phyloP scores from a whole-genome alignment of 2,797 vertebrate genomes.

The Eurystomus glaucurus region DNA sequence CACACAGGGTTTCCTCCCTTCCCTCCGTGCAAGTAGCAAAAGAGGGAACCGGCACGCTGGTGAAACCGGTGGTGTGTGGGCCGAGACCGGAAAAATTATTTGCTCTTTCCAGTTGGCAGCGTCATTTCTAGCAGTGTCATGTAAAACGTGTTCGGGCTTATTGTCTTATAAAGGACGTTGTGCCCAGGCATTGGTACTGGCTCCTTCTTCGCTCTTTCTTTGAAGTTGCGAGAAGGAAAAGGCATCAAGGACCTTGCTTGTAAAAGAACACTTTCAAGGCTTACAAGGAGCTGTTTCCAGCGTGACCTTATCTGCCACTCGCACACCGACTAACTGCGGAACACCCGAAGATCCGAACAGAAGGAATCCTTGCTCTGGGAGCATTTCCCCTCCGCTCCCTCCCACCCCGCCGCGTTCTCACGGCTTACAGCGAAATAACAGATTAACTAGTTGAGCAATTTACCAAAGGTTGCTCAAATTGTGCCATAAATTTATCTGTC shows the following conservation, averaged over 20 bases:
- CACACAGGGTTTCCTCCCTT: not conserved
- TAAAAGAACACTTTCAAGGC: not conserved
- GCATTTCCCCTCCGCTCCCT: not conserved
- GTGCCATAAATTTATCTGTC: slow-evolving; percentile 36
- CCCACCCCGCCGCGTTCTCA: not conserved
- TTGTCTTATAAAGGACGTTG: not conserved
- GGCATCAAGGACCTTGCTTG: not conserved
- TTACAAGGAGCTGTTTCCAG: not conserved
- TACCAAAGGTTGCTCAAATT: slow-evolving; percentile 66
- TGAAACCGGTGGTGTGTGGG: not conserved
- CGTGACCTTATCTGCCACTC: not conserved
- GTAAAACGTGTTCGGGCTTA: not conserved
- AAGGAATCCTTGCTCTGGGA: not conserved
- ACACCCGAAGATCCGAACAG: not conserved
- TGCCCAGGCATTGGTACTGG: not conserved
- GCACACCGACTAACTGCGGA: not conserved
- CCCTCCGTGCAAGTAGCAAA: not conserved
- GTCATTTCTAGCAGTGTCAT: not conserved
- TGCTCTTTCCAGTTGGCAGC: not conserved
- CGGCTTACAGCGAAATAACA: slow-evolving; percentile 19
- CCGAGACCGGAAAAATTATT: not conserved
- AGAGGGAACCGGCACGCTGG: not conserved
- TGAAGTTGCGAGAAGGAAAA: not conserved
- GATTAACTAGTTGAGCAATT: slow-evolving; percentile 46
- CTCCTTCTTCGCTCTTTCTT: not conserved